Percentiles rank a stretch among this genome's conserved stretches.
phyloP scores from a whole-genome alignment of 1,140 invertebrate genomes.

The Calliphora vicina region DNA sequence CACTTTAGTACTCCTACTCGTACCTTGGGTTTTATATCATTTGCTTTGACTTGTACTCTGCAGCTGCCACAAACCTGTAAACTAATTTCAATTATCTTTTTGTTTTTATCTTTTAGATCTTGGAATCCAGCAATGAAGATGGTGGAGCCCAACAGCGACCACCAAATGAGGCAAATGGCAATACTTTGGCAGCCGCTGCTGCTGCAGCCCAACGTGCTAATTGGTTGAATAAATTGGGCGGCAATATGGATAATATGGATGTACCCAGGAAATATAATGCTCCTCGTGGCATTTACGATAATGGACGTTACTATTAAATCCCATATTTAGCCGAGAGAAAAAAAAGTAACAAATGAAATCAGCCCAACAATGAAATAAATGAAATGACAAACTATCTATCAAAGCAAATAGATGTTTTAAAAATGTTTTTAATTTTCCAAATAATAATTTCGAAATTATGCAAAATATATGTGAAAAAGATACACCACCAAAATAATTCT shows the following conservation, averaged over 20 bases:
- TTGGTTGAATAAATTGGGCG: slow-evolving; percentile 40
- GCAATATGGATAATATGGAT: slow-evolving; percentile 16
- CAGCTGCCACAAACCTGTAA: no score
- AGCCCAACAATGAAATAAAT: no score
- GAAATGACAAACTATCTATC: no score
- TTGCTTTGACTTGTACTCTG: no score
- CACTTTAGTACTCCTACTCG: neutral
- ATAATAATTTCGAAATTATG: no score
- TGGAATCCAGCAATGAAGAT: slow-evolving; percentile 61
- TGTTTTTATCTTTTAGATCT: slow-evolving; percentile 53
- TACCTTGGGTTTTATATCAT: no score
- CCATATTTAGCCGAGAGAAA: neutral
- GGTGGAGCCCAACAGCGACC: slow-evolving; percentile 42
- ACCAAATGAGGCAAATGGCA: slow-evolving; percentile 42
- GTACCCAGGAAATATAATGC: slow-evolving; percentile 35
- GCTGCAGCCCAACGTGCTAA: slow-evolving; percentile 32
- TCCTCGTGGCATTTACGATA: slow-evolving; percentile 36
- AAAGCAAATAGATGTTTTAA: no score
- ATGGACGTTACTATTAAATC: slow-evolving; percentile 41
- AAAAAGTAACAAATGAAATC: neutral
- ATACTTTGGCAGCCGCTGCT: slow-evolving; percentile 26
- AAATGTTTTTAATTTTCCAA: no score
- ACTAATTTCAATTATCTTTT: slow-evolving; percentile 8
- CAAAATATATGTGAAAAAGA: no score
- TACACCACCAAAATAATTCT: no score